phyloP scores from a whole-genome alignment of 2,888 invertebrate genomes.

The Leucania comma region DNA sequence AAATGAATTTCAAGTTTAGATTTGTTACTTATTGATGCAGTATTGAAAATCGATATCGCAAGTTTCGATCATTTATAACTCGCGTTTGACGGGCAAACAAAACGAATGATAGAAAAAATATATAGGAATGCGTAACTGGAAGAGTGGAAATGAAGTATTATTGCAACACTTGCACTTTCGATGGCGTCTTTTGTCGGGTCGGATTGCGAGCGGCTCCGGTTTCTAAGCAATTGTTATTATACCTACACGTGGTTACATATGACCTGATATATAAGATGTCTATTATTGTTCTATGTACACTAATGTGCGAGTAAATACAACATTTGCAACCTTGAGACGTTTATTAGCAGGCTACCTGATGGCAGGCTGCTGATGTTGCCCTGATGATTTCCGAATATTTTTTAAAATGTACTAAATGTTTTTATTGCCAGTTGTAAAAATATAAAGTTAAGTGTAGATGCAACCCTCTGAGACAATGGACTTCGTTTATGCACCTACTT shows the following conservation, averaged over 20 bases:
- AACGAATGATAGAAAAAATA: slow-evolving; percentile 82
- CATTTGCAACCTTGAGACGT: slow-evolving; percentile 10
- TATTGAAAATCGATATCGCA: slow-evolving; percentile 85
- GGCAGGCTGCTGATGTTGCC: slow-evolving; percentile 6
- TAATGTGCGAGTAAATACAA: slow-evolving; percentile 26
- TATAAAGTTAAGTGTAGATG: background rate
- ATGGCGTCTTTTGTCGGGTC: slow-evolving; percentile 78
- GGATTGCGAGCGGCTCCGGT: slow-evolving; percentile 75
- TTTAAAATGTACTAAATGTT: background rate
- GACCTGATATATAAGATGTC: slow-evolving; percentile 1
- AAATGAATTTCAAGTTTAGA: slow-evolving; percentile 25
- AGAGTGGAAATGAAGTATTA: slow-evolving; percentile 88
- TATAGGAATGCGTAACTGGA: slow-evolving; percentile 81
- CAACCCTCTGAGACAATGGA: background rate
- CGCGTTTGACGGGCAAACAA: slow-evolving; percentile 87
- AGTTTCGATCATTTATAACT: slow-evolving; percentile 90
- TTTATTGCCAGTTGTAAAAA: slow-evolving; percentile 2
- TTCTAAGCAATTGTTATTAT: slow-evolving; percentile 70
- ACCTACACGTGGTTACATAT: slow-evolving; percentile 66
- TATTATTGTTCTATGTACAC: slow-evolving; percentile 25
- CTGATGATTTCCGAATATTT: slow-evolving; percentile 8
- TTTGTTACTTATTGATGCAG: slow-evolving; percentile 67
- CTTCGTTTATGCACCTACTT: background rate
- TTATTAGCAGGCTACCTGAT: slow-evolving; percentile 23
- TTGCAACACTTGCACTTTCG: slow-evolving; percentile 91